Base-by-base conservation (phyloP, 2,113 vertebrate species). In the Cottus gobio region DNA sequence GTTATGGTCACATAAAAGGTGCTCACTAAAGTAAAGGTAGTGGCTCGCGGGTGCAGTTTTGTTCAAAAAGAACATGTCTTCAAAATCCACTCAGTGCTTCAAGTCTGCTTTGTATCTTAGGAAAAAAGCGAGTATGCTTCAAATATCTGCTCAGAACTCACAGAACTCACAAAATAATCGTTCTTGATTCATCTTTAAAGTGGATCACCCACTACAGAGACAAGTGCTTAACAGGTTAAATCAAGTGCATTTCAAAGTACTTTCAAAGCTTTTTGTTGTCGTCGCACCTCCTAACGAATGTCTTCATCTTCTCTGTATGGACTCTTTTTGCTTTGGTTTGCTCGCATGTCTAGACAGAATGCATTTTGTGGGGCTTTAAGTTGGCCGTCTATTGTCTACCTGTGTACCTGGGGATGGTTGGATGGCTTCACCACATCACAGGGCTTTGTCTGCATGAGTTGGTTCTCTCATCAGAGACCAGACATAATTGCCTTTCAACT, bases 341-440 rank as follows among this genome's bases (percentile, higher is more conserved):
- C 31, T 90, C 1, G 37, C 85, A 12, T 90, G 91, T 92, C 92
- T 91, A 90, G 92, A 93, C 90, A 83, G 85, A 83, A 86, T 69
- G 61, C 56, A 42, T 74, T 89, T 70, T 39, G 50, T 36, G 56
- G 67, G 75, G 83, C 89, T 90, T 91, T 90, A 77, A 89, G 78
- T 62, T 7, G 36, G 58, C 73, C 30, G 68, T 52, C 63, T 84
- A 77, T 92, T 90, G 83, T 92, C 61, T 81, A 76, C 66, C 75
- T 85, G 86, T 87, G 85, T 83, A 87, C 68, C 77, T 20, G 78
- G 74, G 72, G 54, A 91, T 9, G 74, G 84, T 57, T 71, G 80
- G 75, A 57, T 82, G 70, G 67, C 87, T 75, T 82, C 75, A 85
- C 91, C 91, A 93, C 93, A 93, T 93, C 91, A 93, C 85, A 90